Base-by-base conservation (phyloP, 2,797 vertebrate genomes). In the Gouania willdenowi region DNA sequence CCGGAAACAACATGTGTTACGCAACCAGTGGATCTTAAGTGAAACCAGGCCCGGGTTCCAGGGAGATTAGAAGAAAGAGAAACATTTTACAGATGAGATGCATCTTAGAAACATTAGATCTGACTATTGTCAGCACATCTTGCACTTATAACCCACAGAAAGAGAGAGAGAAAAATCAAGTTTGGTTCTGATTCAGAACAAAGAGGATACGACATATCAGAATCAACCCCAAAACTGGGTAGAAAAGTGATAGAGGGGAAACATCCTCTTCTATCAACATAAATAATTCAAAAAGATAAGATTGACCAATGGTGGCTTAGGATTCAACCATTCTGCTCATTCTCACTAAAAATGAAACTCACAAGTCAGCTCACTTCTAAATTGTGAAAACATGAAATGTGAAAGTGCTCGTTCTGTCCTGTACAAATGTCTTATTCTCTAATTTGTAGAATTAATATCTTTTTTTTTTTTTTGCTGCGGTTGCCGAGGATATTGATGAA, bases 21-120 rank as follows among this genome's bases (percentile, higher is more conserved):
- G 49, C 70, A 78, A 78, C 47, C 60, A 61, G 56, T n/a, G 11
- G 68, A 42, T 46, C 39, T 39, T 81, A 81, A 84, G 66, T 77
- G 71, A 64, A 83, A 83, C 57, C 77, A 78, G 77, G 66, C 61
- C 48, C 50, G 25, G 60, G 66, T 45, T 79, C 48, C 43, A 55
- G 61, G 45, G 49, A 60, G 70, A 62, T 55, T 52, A 70, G 57
- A 70, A 47, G 60, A 47, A 52, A 51, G 41, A 37, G 28, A 52
- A 67, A 47, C 19, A 43, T 43, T 74, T 78, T 51, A 77, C 72
- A 68, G 75, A 68, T 41, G 20, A 53, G 62, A 69, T 78, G 52
- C 72, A 69, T 81, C 65, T 65, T 69, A 58, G 66, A 79, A 79
- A 71, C 49, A 66, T 62, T 61, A 60, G 40, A 64, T 75, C 52